Evolutionary conservation across 2,888 invertebrate genomes (phyloP).

Genomic region (Trichogramma evanescens): DNA sequence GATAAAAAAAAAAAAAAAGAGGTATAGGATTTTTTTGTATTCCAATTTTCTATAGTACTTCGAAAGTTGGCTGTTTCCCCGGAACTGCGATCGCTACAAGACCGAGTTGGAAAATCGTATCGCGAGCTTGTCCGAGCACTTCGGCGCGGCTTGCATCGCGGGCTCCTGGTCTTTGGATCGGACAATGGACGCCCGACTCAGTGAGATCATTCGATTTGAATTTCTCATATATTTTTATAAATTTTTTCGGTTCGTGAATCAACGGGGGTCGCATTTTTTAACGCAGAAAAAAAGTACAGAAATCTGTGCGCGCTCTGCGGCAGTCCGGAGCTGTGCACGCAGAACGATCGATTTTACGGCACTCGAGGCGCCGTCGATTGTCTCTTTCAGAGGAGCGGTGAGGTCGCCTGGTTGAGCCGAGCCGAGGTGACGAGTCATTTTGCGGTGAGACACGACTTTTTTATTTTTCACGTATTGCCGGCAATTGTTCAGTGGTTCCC

Average conservation of each 20-base stretch:
- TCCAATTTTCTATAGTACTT: slow-evolving; percentile 55
- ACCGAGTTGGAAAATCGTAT: slow-evolving; percentile 70
- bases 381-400: slow-evolving; percentile 68
- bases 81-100: slow-evolving; percentile 61
- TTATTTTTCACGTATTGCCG: background rate
- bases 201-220: slow-evolving; percentile 45
- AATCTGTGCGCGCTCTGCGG: slow-evolving; percentile 69
- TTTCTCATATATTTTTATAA: background rate
- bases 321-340: slow-evolving; percentile 55
- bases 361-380: slow-evolving; percentile 74
- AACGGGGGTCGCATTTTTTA: background rate
- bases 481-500: too few species aligned
- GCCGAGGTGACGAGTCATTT: background rate
- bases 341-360: slow-evolving; percentile 75
- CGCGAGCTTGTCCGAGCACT: slow-evolving; percentile 65
- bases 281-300: slow-evolving; percentile 58
- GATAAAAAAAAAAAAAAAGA: background rate
- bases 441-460: background rate
- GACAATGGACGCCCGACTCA: slow-evolving; percentile 58
- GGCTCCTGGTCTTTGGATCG: slow-evolving; percentile 74
- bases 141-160: slow-evolving; percentile 77
- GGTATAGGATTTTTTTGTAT: background rate
- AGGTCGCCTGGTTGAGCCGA: slow-evolving; percentile 71
- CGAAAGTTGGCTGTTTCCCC: slow-evolving; percentile 64
- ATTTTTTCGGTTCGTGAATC: background rate